Evolutionary conservation across 1,140 invertebrate genomes (phyloP).

Genomic region (Kradibia gibbosae): DNA sequence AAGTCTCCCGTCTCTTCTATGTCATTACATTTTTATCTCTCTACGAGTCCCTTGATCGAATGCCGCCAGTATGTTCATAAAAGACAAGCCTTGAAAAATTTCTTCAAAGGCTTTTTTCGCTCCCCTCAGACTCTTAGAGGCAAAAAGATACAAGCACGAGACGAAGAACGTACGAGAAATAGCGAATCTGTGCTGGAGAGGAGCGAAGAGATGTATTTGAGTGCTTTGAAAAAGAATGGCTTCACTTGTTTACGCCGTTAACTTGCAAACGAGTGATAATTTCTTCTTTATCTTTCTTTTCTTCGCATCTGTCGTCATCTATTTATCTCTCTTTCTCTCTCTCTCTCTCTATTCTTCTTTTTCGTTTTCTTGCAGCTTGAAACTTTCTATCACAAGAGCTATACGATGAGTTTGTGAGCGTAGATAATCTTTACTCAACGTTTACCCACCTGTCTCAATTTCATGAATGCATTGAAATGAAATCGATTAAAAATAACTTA

Average conservation of each 20-base stretch:
- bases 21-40: constrained; percentile 20
- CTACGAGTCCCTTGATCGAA: background rate
- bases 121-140: constrained; percentile 9
- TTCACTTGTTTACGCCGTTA: constrained; percentile 33
- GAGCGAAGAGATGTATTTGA: constrained; percentile 17
- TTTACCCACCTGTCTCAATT: no score
- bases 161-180: background rate
- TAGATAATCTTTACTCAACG: no score
- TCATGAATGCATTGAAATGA: no score
- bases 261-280: constrained; percentile 1
- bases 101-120: constrained; percentile 32
- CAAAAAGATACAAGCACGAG: background rate
- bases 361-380: background rate
- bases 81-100: constrained; percentile 43
- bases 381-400: no score
- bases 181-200: background rate
- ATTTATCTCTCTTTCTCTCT: background rate
- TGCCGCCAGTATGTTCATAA: constrained; percentile 28
- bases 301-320: background rate
- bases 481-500: no score
- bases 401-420: no score
- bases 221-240: constrained; percentile 34
- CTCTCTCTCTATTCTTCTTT: background rate
- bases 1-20: constrained; percentile 9
- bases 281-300: background rate